phyloP scores from a whole-genome alignment of 2,797 vertebrate genomes.

The Chromobotia macracanthus region DNA sequence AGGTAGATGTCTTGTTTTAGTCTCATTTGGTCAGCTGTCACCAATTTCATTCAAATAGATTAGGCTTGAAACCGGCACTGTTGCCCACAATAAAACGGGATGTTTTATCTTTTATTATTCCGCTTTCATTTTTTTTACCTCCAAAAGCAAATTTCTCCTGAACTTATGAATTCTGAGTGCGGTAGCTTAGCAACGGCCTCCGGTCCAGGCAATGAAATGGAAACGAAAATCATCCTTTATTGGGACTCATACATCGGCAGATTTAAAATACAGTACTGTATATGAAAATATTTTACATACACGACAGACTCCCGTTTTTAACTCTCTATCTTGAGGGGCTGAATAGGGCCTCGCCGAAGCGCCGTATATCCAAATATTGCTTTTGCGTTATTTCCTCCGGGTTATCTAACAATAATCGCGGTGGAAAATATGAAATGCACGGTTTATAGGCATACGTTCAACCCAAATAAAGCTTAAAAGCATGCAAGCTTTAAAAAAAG shows the following conservation, averaged over 20 bases:
- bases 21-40: constrained; percentile 12
- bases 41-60: constrained; percentile 24
- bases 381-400: background rate
- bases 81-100: constrained; percentile 31
- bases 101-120: constrained; percentile 56
- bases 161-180: constrained; percentile 78
- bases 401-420: background rate
- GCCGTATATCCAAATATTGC: background rate
- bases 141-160: constrained; percentile 73
- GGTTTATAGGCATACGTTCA: background rate
- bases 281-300: constrained; percentile 22
- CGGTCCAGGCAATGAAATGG: constrained; percentile 77
- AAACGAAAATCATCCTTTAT: constrained; percentile 61
- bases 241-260: constrained; percentile 30
- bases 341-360: background rate
- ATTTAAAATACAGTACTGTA: constrained; percentile 11
- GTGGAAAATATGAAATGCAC: background rate
- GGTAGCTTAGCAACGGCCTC: constrained; percentile 85
- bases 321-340: background rate
- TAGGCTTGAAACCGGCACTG: constrained; percentile 16
- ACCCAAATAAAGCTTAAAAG: background rate
- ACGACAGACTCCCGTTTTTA: background rate
- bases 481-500: background rate
- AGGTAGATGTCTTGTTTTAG: too few species aligned
- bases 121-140: constrained; percentile 65